Base-by-base conservation (phyloP, 2,797 vertebrate genomes). In the Urosaurus nigricauda region DNA sequence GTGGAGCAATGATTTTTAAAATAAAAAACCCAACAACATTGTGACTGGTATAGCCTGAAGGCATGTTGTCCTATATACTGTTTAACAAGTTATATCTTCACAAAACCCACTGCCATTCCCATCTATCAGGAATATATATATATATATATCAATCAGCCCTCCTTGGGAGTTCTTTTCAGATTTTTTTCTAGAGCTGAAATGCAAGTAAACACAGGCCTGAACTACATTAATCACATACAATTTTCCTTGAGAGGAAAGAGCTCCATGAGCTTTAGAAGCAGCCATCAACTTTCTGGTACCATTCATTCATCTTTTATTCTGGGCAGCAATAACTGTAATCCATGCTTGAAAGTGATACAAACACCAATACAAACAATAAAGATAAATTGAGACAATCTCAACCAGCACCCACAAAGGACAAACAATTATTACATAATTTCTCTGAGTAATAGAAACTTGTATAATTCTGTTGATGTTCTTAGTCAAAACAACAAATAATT, bases 1-100 rank as follows among this genome's bases (percentile, higher is more conserved):
- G 87, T 89, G 79, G 80, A 87, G 75, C 83, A 88, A 79, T 92
- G 90, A 90, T 86, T 87, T 89, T 87, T 88, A 87, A 79, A 89
- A 77, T 85, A 88, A 68, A 70, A 29, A 56, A 56, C 13, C 2
- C 53, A n/a, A n/a, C n/a, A n/a, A n/a, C n/a, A n/a, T 53, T 70
- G 85, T 80, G 71, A 56, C 71, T 74, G 26, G 32, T 87, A 40
- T 56, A 58, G 43, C 70, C 79, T 84, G 1, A 26, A 87, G 87
- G 63, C 75, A 43, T 37, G 9, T 71, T 63, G 4, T n/a, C 29
- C 63, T 89, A 37, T 58, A 75, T 37, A 29, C 43, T 43, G 0
- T 43, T 32, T 73, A 88, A 84, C 1, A 19, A 2, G 2, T 7
- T 5, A 7, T 84, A 74, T 35, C 84, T 80, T 81, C 56, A 32